phyloP scores from a whole-genome alignment of 53 echinoderm and acorn worm genomes.

The Crossaster papposus region DNA sequence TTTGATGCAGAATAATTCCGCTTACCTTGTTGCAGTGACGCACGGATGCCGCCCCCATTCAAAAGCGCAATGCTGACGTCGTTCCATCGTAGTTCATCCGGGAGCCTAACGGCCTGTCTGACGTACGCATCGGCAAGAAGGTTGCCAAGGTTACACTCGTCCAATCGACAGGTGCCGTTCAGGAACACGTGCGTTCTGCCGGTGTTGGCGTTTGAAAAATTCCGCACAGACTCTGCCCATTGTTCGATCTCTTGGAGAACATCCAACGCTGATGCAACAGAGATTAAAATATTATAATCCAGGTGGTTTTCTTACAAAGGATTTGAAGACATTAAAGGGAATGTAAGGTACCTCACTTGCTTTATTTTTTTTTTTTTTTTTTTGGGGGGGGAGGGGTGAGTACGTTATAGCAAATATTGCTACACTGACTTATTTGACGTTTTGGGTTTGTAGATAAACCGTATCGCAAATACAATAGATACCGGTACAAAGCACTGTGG shows the following conservation, averaged over 20 bases:
- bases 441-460: too few relatives aligned
- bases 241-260: constrained; percentile 60
- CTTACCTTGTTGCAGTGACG: constrained; percentile 77
- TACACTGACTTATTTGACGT: too few relatives aligned
- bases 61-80: constrained; percentile 85
- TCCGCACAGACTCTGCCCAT: constrained; percentile 73
- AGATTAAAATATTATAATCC: neutral
- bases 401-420: too few relatives aligned
- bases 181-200: constrained; percentile 75
- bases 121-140: constrained; percentile 78
- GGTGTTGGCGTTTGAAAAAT: constrained; percentile 56
- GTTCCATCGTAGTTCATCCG: constrained; percentile 77
- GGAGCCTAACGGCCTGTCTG: constrained; percentile 63
- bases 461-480: too few relatives aligned
- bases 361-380: too few relatives aligned
- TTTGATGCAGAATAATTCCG: neutral
- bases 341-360: too few relatives aligned
- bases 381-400: too few relatives aligned
- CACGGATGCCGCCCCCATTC: constrained; percentile 81
- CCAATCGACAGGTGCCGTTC: constrained; percentile 77
- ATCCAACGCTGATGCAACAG: constrained; percentile 56
- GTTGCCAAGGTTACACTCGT: constrained; percentile 95
- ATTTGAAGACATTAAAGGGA: neutral
- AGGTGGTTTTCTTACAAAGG: neutral
- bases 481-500: too few relatives aligned